Evolutionary conservation across 2,888 invertebrate genomes (phyloP).

Genomic region (Cantharis flavilabris): DNA sequence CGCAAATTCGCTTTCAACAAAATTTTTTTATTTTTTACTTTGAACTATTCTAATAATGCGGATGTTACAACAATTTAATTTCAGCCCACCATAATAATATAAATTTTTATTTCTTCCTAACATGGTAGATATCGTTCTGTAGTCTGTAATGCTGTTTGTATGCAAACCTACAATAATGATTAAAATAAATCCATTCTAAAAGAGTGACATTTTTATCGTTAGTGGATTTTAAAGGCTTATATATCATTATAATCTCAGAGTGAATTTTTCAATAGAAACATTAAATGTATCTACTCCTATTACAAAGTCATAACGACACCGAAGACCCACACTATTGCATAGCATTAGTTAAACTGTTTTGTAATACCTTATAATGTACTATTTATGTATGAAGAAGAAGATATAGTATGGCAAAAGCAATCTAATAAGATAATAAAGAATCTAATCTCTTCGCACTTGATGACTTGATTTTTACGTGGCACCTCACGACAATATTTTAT

Average conservation of each 20-base stretch:
- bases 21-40: neutral
- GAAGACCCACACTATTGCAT: neutral
- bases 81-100: neutral
- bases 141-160: neutral
- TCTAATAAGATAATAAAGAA: neutral
- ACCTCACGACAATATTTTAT: too few species aligned
- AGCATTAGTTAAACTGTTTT: neutral
- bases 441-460: neutral
- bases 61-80: neutral
- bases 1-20: too few species aligned
- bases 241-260: neutral
- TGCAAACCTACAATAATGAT: neutral
- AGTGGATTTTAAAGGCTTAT: neutral
- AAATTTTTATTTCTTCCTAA: neutral
- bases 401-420: neutral
- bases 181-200: neutral
- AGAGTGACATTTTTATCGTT: neutral
- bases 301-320: neutral
- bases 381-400: neutral
- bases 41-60: neutral
- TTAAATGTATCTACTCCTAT: neutral
- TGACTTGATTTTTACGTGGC: too few species aligned
- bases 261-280: neutral
- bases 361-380: neutral
- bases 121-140: neutral